Conservation (phyloP, 2,888 invertebrate genomes). For the Tryphoninae sp. region DNA sequence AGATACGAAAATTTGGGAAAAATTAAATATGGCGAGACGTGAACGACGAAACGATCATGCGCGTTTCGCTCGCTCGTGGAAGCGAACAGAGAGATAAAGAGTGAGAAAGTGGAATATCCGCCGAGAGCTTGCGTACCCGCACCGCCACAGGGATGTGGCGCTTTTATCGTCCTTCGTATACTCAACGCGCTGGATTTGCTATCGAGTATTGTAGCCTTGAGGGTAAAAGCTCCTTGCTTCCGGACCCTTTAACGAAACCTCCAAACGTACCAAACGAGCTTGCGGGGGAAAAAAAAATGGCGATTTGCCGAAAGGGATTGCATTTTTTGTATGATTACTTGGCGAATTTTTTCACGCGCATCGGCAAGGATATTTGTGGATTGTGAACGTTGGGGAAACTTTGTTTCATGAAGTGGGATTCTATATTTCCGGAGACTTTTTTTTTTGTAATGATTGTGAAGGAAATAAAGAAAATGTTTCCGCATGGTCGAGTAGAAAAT, state of each 20-base stretch:
- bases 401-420: background rate
- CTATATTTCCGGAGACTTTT: background rate
- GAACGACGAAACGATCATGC: conserved; percentile 71
- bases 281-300: conserved; percentile 19
- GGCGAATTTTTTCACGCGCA: background rate
- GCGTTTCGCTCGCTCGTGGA: conserved; percentile 53
- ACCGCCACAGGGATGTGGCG: conserved; percentile 46
- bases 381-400: background rate
- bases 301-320: conserved; percentile 7
- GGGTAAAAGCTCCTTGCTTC: background rate
- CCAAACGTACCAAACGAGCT: background rate
- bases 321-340: background rate
- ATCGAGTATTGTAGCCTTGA: background rate
- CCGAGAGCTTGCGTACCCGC: conserved; percentile 53
- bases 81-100: background rate
- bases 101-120: background rate
- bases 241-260: background rate
- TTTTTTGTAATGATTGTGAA: background rate
- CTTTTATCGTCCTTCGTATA: conserved; percentile 44
- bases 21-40: conserved; percentile 78
- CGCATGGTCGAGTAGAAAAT: background rate
- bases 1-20: conserved; percentile 74
- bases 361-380: background rate
- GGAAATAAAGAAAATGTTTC: background rate
- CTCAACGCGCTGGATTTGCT: background rate